Evolutionary conservation across 2,113 vertebrate species (phyloP), one percentile per base, ranked within the genome.

Genomic region (Brachypodius melanocephalos): DNA sequence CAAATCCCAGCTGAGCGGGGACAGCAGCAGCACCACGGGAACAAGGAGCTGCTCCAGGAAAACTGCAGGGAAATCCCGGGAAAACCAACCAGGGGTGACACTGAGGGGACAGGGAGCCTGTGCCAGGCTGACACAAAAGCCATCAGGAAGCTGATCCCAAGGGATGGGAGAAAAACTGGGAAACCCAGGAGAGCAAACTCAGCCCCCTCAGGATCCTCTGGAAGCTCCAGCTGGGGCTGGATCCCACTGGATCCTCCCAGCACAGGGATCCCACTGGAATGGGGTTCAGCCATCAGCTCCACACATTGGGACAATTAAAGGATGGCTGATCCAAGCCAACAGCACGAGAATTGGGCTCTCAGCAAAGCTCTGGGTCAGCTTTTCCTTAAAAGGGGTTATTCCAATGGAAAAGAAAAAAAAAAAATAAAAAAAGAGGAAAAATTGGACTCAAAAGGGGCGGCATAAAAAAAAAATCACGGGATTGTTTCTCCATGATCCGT

Each of bases 331-430:
- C 43, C 16, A 28, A 38, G 52, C 21, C 22, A 69, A 21, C 51
- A 76, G 45, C 72, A 88, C 1, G 0, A 2, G 29, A 51, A 22
- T 0, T 48, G 43, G 55, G 43, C 13, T 88, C 40, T 63, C 40
- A 40, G 15, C 19, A 32, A n/a, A 92, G 73, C 72, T 59, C 31
- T 32, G 24, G 25, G 28, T 21, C 49, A 74, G 68, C 68, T 76
- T 81, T 42, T 28, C 71, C 58, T 77, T 78, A 26, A 26, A 94
- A 88, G 28, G 58, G 25, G 25, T 26, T 26, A 62, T 67, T 74
- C 21, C 34, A 54, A 28, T 0, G 2, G 0, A 8, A 15, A 49
- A 36, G 28, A 26, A 32, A 24, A 48, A 26, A 9, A 11, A 26
- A 58, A 43, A 11, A 14, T 34, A 46, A 15, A 12, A 48, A 5